Evolutionary conservation across 2,888 invertebrate species (phyloP).

Genomic region (Muschampia plurimacula): DNA sequence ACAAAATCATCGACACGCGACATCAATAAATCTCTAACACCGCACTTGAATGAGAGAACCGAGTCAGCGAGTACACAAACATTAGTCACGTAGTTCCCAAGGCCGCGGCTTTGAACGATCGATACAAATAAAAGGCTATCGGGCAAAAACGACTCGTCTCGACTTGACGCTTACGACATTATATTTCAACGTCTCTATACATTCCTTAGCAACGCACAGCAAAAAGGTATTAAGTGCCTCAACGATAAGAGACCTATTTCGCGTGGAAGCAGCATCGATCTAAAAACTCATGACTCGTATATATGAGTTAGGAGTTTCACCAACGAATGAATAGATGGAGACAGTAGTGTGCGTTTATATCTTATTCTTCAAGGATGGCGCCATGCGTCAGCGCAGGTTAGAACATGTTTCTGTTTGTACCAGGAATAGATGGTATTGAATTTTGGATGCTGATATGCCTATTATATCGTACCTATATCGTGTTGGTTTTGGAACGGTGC

Average conservation of each 20-base stretch:
- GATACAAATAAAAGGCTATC: slow-evolving; percentile 30
- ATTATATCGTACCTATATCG: slow-evolving; percentile 12
- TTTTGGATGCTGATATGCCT: slow-evolving; percentile 36
- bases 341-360: slow-evolving; percentile 35
- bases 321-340: slow-evolving; percentile 5
- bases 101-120: slow-evolving; percentile 39
- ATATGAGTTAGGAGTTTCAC: slow-evolving; percentile 10
- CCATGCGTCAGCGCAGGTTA: slow-evolving; percentile 49
- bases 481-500: slow-evolving; percentile 24
- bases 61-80: slow-evolving; percentile 35
- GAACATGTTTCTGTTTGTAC: slow-evolving; percentile 44
- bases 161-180: slow-evolving; percentile 27
- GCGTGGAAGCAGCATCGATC: not conserved
- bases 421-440: slow-evolving; percentile 43
- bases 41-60: slow-evolving; percentile 36
- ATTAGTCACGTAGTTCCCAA: slow-evolving; percentile 38
- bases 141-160: slow-evolving; percentile 22
- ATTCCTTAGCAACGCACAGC: slow-evolving; percentile 1
- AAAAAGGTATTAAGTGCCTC: slow-evolving; percentile 19
- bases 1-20: slow-evolving; percentile 24
- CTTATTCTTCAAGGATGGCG: slow-evolving; percentile 39
- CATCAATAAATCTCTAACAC: slow-evolving; percentile 7
- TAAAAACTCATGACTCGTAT: slow-evolving; percentile 8
- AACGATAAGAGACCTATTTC: not conserved
- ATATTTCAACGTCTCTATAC: not conserved